These are phyloP conservation scores for Pantherophis vulpinus DNA, from an alignment of 2,797 vertebrate genomes.

Conservation along the genomic window DNA sequence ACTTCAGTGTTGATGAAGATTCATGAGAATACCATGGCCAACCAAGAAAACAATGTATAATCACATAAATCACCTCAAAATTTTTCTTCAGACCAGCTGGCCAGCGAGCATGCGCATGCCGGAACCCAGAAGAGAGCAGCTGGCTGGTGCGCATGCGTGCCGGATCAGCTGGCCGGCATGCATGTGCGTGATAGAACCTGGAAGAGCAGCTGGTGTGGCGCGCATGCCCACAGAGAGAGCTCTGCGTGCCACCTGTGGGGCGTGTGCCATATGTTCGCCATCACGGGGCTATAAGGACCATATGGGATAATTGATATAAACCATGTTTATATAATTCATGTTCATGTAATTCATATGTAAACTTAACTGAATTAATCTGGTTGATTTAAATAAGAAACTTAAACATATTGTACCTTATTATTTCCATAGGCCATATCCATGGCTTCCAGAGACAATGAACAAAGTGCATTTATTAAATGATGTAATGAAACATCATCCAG, in stretches of 20 bases:
- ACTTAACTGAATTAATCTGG: neutral
- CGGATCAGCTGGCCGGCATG: too few species aligned
- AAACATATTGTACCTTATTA: conserved; percentile 84
- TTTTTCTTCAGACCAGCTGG: too few species aligned
- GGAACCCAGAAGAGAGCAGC: too few species aligned
- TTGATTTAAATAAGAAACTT: neutral
- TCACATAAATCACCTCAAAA: neutral
- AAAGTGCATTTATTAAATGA: conserved; percentile 97
- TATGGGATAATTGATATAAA: neutral
- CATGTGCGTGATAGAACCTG: too few species aligned
- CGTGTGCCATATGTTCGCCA: too few species aligned
- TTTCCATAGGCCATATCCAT: conserved; percentile 99
- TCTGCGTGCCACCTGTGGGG: too few species aligned
- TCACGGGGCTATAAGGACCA: neutral
- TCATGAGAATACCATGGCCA: neutral
- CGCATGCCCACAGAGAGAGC: too few species aligned
- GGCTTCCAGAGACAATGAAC: conserved; percentile 95
- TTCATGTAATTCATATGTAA: conserved; percentile 12
- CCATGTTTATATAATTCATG: neutral
- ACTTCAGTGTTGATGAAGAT: neutral
- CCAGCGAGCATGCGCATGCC: too few species aligned
- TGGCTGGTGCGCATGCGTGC: too few species aligned
- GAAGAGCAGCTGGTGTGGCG: too few species aligned
- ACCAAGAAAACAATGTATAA: neutral
- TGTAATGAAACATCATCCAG: conserved; percentile 97